A percentile compares a stretch with the other conserved stretches of the same genome.
Evolutionary conservation across 2,797 vertebrate species (phyloP).

Genomic region (Protosalanx chinensis): DNA sequence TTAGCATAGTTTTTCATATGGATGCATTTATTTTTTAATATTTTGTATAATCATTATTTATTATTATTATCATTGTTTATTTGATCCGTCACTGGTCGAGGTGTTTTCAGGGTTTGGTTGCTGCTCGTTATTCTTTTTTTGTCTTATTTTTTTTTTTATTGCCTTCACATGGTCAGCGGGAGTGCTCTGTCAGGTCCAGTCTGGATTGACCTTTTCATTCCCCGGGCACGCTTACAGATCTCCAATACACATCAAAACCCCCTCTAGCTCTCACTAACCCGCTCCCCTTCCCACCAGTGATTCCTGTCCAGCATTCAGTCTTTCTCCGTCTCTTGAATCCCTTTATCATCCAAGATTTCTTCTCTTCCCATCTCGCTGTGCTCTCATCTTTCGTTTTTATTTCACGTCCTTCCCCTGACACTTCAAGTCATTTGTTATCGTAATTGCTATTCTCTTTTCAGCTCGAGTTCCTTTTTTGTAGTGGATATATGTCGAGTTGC

Average conservation of each 20-base stretch:
- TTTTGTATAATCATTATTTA: too few relatives aligned
- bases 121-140: constrained; percentile 41
- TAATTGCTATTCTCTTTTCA: constrained; percentile 17
- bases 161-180: constrained; percentile 59
- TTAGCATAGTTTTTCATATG: too few relatives aligned
- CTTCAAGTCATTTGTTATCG: not conserved
- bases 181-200: constrained; percentile 58
- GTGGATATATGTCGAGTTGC: not conserved
- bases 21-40: too few relatives aligned
- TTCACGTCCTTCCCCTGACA: constrained; percentile 17
- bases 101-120: too few relatives aligned
- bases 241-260: constrained; percentile 59
- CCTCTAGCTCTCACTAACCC: too few relatives aligned
- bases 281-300: not conserved
- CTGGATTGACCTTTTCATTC: constrained; percentile 68
- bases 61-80: too few relatives aligned
- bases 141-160: constrained; percentile 65
- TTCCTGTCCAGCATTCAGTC: constrained; percentile 16
- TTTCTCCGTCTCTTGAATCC: constrained; percentile 28
- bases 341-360: not conserved
- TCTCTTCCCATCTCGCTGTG: not conserved
- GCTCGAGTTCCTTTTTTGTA: not conserved
- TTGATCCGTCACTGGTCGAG: too few relatives aligned
- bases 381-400: not conserved
- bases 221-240: constrained; percentile 57